phyloP scores from a whole-genome alignment of 2,113 vertebrate genomes.

The rat (Rattus norvegicus) region DNA sequence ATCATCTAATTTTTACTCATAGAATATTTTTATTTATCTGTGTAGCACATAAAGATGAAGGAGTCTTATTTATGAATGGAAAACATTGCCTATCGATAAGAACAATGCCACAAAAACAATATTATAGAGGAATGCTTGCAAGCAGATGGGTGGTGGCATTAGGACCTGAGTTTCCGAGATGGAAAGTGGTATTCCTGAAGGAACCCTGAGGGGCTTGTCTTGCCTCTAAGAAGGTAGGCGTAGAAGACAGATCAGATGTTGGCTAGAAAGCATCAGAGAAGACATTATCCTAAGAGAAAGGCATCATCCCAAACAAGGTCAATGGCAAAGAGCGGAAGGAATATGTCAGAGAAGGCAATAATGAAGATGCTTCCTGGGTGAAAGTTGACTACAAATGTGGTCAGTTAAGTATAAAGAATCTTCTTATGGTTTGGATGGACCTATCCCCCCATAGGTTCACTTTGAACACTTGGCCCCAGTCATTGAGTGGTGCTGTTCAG shows the following conservation, averaged over 20 bases:
- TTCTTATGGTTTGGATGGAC: background rate
- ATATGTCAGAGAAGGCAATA: accelerated
- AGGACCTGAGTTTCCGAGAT: background rate
- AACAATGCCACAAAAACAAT: background rate
- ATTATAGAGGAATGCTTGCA: too few relatives aligned
- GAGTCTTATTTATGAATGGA: background rate
- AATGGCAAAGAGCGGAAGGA: accelerated
- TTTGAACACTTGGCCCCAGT: background rate
- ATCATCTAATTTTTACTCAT: background rate
- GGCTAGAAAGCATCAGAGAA: background rate
- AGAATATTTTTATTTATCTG: background rate
- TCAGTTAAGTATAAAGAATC: background rate
- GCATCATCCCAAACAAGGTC: too few relatives aligned
- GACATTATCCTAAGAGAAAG: background rate
- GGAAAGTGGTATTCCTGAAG: accelerated
- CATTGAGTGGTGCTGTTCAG: background rate
- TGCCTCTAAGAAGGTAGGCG: accelerated
- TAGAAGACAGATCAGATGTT: background rate
- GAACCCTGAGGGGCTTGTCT: accelerated
- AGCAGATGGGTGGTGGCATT: accelerated
- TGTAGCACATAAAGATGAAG: too few relatives aligned
- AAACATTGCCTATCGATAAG: background rate
- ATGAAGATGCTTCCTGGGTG: accelerated
- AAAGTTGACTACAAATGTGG: too few relatives aligned
- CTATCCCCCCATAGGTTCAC: background rate